These are phyloP conservation scores for Luidia sarsii DNA, from an alignment of 53 echinoderm and acorn worm species.

Conservation along the genomic window DNA sequence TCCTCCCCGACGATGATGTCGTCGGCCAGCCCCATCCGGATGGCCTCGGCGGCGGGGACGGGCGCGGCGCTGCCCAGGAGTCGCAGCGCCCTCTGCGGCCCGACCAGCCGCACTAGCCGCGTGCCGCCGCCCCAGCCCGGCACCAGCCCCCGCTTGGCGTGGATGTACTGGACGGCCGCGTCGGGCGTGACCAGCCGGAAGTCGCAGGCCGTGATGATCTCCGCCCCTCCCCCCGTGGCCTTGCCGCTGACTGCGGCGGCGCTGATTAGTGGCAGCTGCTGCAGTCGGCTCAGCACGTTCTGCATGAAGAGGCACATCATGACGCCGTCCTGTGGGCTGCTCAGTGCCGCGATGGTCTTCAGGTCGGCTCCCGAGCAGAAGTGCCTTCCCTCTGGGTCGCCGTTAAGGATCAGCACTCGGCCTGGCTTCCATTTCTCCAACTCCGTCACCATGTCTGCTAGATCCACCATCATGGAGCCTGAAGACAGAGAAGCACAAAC, in stretches of 20 bases:
- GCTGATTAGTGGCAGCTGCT: constrained; percentile 75
- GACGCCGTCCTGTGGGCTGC: constrained; percentile 56
- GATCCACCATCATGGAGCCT: constrained; percentile 96
- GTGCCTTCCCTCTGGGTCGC: constrained; percentile 61
- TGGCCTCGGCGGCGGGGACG: constrained; percentile 51
- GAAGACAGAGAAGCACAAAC: neutral
- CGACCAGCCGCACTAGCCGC: constrained; percentile 81
- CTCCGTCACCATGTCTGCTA: constrained; percentile 74
- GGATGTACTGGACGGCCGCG: constrained; percentile 73
- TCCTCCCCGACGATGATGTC: constrained; percentile 56
- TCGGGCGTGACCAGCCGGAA: constrained; percentile 73
- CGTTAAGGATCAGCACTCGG: constrained; percentile 73
- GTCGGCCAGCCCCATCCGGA: constrained; percentile 64
- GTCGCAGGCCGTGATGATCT: constrained; percentile 87
- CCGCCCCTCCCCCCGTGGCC: constrained; percentile 86
- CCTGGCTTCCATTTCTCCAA: constrained; percentile 83
- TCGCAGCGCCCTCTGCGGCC: constrained; percentile 73
- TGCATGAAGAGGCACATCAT: constrained; percentile 98
- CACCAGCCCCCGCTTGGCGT: constrained; percentile 76
- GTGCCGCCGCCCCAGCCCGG: constrained; percentile 92
- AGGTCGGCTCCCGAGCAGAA: constrained; percentile 89
- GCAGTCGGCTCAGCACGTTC: constrained; percentile 72
- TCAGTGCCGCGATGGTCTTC: constrained; percentile 36
- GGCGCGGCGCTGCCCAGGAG: constrained; percentile 57
- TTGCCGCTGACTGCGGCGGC: constrained; percentile 75